A percentile compares a stretch with the other conserved stretches of the same genome.
Conservation (phyloP, 30 jellyfish, hydroid and myxozoan genomes). For the Aurelia aurita region DNA sequence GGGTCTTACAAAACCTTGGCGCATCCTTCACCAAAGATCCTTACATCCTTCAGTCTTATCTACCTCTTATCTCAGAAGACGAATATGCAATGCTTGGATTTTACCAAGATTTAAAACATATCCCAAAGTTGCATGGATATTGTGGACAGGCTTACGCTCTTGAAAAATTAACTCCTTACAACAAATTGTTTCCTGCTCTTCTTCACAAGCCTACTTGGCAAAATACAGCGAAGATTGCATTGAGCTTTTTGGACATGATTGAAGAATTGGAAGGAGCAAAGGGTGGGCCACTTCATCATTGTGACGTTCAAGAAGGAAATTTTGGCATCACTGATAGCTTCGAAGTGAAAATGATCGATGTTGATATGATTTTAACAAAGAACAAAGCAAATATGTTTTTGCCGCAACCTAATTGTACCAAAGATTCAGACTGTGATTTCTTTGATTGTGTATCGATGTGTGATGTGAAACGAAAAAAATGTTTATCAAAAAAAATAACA, state of each 20-base stretch:
- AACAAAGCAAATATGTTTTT: conserved; percentile 69
- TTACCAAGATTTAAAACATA: conserved; percentile 66
- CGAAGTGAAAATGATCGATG: conserved; percentile 88
- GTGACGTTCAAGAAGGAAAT: conserved; percentile 96
- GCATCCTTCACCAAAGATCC: conserved; percentile 19
- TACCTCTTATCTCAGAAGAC: conserved; percentile 73
- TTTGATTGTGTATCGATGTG: conserved; percentile 92
- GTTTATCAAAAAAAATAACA: conserved; percentile 76
- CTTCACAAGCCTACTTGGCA: conserved; percentile 70
- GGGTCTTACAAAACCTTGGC: not conserved
- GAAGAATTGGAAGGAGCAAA: conserved; percentile 65
- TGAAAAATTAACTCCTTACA: conserved; percentile 74
- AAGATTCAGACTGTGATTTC: conserved; percentile 87
- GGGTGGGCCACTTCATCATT: conserved; percentile 87
- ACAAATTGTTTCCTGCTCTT: conserved; percentile 61
- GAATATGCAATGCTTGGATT: conserved; percentile 83
- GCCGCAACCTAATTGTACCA: conserved; percentile 88
- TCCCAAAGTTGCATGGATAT: conserved; percentile 87
- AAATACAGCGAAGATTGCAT: conserved; percentile 67
- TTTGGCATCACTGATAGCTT: conserved; percentile 85
- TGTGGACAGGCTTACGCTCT: conserved; percentile 93
- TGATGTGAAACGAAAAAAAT: conserved; percentile 62
- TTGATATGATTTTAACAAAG: conserved; percentile 76
- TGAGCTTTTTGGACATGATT: conserved; percentile 77
- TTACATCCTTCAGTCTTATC: conserved; percentile 23